A percentile compares a stretch with the other conserved stretches of the same genome.
Evolutionary conservation across 2,113 vertebrate genomes (phyloP).

Genomic region (Dinomys branickii): DNA sequence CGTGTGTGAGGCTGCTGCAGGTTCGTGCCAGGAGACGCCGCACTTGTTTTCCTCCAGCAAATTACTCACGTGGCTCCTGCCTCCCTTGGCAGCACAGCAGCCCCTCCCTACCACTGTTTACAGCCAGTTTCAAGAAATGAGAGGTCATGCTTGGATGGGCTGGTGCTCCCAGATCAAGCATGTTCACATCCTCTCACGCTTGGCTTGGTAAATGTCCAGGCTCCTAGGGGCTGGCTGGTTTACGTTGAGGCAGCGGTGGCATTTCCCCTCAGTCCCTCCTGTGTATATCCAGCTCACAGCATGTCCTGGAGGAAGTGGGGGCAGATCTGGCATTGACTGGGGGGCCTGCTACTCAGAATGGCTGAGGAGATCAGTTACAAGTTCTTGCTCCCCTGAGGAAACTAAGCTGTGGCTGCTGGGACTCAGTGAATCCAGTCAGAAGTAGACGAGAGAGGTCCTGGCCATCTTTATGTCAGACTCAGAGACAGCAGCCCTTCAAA

Average conservation of each 20-base stretch:
- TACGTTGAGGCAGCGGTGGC: background rate
- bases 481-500: background rate
- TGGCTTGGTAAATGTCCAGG: background rate
- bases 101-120: constrained; percentile 86
- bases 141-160: constrained; percentile 55
- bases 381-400: background rate
- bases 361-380: background rate
- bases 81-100: constrained; percentile 76
- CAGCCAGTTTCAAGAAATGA: constrained; percentile 75
- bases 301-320: background rate
- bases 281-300: background rate
- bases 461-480: background rate
- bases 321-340: background rate
- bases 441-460: background rate
- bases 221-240: background rate
- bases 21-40: background rate
- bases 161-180: background rate
- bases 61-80: constrained; percentile 82
- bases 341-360: background rate
- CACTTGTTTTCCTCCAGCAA: constrained; percentile 82
- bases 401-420: background rate
- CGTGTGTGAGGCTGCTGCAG: background rate
- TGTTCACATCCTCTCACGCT: background rate
- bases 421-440: background rate
- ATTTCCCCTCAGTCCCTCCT: background rate